phyloP scores from a whole-genome alignment of 2,797 vertebrate genomes.

The Craterocephalus amniculus region DNA sequence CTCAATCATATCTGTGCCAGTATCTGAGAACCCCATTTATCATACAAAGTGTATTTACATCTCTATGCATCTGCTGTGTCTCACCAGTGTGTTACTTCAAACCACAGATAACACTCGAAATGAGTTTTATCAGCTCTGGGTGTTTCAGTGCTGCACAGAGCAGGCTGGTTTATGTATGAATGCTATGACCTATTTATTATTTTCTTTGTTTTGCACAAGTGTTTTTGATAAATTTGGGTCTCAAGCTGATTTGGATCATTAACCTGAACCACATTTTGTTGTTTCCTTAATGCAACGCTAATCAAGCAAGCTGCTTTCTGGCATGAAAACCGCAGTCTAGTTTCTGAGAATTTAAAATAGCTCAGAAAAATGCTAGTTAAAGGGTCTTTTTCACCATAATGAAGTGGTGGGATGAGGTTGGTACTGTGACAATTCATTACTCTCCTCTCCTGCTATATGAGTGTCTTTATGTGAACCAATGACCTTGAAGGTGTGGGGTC shows the following conservation, averaged over 20 bases:
- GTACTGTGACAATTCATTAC: neutral
- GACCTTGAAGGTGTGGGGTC: conserved; percentile 3
- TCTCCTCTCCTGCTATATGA: conserved; percentile 3
- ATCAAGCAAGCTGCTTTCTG: conserved; percentile 17
- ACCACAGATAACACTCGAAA: neutral
- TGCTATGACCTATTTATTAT: neutral
- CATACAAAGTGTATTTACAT: conserved; percentile 1
- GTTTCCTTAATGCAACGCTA: conserved; percentile 20
- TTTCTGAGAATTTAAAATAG: too few relatives aligned
- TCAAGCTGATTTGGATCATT: conserved; percentile 19
- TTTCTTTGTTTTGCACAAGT: conserved; percentile 1
- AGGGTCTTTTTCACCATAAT: neutral
- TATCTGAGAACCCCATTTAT: conserved; percentile 22
- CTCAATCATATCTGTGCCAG: conserved; percentile 39
- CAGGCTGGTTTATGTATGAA: conserved; percentile 1
- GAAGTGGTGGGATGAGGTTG: neutral
- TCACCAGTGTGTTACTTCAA: conserved; percentile 2
- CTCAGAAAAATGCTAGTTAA: neutral
- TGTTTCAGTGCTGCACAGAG: conserved; percentile 3
- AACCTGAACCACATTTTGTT: conserved; percentile 23
- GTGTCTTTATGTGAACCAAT: conserved; percentile 22
- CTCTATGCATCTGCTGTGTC: conserved; percentile 14
- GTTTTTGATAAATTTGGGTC: conserved; percentile 2
- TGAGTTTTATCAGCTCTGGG: neutral
- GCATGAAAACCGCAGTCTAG: neutral